Evolutionary conservation across 2,113 vertebrate species (phyloP), one percentile per base, ranked within the genome.

Genomic region (Neodontobutis hainanensis): DNA sequence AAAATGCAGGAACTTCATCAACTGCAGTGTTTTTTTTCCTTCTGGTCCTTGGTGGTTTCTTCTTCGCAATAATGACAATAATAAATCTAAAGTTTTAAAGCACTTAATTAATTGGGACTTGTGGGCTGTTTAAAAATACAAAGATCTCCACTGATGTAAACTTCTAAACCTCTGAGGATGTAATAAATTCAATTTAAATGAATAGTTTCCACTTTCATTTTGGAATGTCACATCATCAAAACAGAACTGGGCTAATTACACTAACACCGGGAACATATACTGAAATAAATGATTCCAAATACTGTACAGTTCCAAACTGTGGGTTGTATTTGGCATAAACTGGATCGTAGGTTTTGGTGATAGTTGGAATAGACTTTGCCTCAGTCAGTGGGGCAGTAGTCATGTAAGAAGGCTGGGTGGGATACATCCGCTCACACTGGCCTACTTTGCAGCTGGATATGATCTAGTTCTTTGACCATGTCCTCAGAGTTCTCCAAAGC

Each of bases 371-470:
- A 55, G 64, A 57, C 57, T 56, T 70, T 59, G 47, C 50, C 47
- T 45, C n/a, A 83, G 89, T 89, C 82, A 82, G 70, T 82, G 57
- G 35, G 51, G 68, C 66, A 77, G 80, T 62, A 34, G 78, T 74
- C 59, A 45, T 58, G 42, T 76, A 74, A 58, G 53, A 61, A 52
- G 44, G 35, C 34, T 84, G 68, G 68, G 68, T 68, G 75, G 60
- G 80, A 78, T 52, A 32, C 50, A 61, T 82, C 86, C 80, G 49
- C 50, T 75, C 72, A 66, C 72, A 16, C 48, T 80, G 79, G 62
- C 64, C 81, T 81, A 77, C 73, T 84, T 82, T 85, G 76, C 61
- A 75, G 52, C 63, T 77, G 46, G 58, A 67, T 68, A 38, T 38
- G 57, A 78, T 75, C 77, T 64, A 60, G 14, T 60, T 78, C 60